Evolutionary conservation across 2,113 vertebrate species (phyloP), one percentile per base, ranked within the genome.

Genomic region (Bubalus kerabau): DNA sequence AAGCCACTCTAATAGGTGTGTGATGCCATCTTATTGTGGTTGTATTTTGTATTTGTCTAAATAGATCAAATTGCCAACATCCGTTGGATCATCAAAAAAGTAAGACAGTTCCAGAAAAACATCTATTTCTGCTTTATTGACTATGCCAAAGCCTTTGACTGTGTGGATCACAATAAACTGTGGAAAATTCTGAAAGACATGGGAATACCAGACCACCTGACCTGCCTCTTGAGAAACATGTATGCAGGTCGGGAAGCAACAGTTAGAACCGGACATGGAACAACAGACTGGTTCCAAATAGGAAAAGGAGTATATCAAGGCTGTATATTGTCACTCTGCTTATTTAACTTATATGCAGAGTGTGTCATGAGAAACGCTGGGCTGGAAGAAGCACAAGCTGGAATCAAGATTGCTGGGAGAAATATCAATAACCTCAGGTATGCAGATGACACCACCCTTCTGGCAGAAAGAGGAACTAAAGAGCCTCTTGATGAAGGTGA

Each of bases 301-400:
- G n/a, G 67, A 71, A 23, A 71, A 71, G 19, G 67, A 71, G 10
- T 71, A 23, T 3, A 2, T 40, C 19, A 71, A 40, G 67, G n/a
- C n/a, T 71, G 19, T 40, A 40, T 12, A 71, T 23, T 40, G 67
- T 40, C 67, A 40, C 67, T 2, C 19, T 71, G 67, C n/a, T 71
- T 40, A 40, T 40, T 71, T 40, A 71, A 40, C 67, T 71, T 71
- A 6, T 23, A 40, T 12, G 10, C 19, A 40, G n/a, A 71, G 67
- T 40, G 40, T 0, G 0, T 40, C 67, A 40, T 12, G n/a, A 71
- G 67, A 71, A 40, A 71, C 0, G 2, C n/a, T 71, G n/a, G 10
- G n/a, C 19, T 71, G n/a, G n/a, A 71, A 71, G 64, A 21, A 40
- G 67, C 67, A 71, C n/a, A 71, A 71, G 19, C 19, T 71, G n/a